These are phyloP conservation scores for Heterodera filipjevi DNA, from an alignment of 2,888 invertebrate genomes.

Conservation along the genomic window DNA sequence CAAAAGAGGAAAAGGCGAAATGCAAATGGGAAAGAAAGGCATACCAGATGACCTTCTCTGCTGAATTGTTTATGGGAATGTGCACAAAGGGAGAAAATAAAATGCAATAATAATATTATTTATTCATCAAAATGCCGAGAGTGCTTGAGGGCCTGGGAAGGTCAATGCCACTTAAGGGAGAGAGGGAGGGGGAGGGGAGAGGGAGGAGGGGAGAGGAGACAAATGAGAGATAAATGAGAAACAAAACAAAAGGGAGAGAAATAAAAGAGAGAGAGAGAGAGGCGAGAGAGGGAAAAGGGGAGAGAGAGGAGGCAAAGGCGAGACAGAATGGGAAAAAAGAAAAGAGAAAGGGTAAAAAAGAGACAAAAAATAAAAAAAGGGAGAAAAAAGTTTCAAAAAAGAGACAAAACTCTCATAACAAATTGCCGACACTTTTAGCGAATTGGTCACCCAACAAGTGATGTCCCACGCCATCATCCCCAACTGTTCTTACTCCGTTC, in stretches of 20 bases:
- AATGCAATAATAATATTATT: slow-evolving; percentile 13
- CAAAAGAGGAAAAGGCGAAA: too few relatives aligned
- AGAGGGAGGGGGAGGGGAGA: too few relatives aligned
- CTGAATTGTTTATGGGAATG: slow-evolving; percentile 20
- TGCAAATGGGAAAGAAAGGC: not conserved
- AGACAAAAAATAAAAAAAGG: not conserved
- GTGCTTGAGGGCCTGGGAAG: not conserved
- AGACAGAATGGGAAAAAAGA: too few relatives aligned
- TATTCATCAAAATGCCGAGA: slow-evolving; percentile 2
- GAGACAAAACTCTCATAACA: not conserved
- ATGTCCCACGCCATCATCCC: slow-evolving; percentile 51
- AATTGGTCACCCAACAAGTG: slow-evolving; percentile 48
- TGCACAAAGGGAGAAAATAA: not conserved
- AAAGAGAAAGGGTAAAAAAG: too few relatives aligned
- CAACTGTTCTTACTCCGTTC: slow-evolving; percentile 56
- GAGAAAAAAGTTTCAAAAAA: not conserved
- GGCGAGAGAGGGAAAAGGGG: too few relatives aligned
- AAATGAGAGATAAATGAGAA: not conserved
- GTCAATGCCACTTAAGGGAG: not conserved
- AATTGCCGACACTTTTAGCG: slow-evolving; percentile 44
- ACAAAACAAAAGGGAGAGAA: not conserved
- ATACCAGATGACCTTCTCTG: slow-evolving; percentile 1
- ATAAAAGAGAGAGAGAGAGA: too few relatives aligned
- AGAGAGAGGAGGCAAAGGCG: not conserved
- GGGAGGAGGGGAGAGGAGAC: not conserved